A percentile compares a stretch with the other conserved stretches of the same genome.
phyloP scores from a whole-genome alignment of 2,797 vertebrate genomes.

The Acrocephalus scirpaceus region DNA sequence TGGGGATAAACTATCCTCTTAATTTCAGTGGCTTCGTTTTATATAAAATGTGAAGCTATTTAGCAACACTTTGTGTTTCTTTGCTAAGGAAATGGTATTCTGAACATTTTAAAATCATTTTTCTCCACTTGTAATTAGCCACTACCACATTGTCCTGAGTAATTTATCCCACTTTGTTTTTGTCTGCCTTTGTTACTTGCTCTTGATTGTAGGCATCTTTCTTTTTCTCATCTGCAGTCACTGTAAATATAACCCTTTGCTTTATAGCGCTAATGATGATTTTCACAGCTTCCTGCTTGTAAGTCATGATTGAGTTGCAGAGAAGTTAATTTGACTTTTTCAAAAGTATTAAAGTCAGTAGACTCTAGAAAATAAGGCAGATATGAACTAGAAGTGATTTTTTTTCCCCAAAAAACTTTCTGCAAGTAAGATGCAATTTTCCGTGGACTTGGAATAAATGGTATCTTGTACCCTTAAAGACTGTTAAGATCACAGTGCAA shows the following conservation, averaged over 20 bases:
- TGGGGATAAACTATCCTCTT: neutral
- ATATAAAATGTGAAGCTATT: neutral
- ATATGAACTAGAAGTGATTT: neutral
- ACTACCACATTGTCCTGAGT: neutral
- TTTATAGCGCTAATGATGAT: neutral
- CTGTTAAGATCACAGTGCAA: neutral
- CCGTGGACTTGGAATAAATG: neutral
- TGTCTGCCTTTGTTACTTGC: neutral
- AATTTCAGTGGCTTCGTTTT: neutral
- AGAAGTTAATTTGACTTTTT: neutral
- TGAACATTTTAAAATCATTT: neutral
- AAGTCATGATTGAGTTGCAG: neutral
- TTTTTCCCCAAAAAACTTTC: neutral
- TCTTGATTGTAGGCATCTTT: neutral
- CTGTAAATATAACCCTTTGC: neutral
- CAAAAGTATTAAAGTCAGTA: neutral
- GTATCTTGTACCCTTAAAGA: neutral
- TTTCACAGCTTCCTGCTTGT: neutral
- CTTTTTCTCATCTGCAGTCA: neutral
- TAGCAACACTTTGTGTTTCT: neutral
- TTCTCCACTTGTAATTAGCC: neutral
- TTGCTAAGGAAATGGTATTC: neutral
- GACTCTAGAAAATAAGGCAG: neutral
- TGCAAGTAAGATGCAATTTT: neutral
- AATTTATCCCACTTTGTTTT: neutral